These are phyloP conservation scores for Chymomyza costata DNA, from an alignment of 1,140 invertebrate species.

Conservation along the genomic window DNA sequence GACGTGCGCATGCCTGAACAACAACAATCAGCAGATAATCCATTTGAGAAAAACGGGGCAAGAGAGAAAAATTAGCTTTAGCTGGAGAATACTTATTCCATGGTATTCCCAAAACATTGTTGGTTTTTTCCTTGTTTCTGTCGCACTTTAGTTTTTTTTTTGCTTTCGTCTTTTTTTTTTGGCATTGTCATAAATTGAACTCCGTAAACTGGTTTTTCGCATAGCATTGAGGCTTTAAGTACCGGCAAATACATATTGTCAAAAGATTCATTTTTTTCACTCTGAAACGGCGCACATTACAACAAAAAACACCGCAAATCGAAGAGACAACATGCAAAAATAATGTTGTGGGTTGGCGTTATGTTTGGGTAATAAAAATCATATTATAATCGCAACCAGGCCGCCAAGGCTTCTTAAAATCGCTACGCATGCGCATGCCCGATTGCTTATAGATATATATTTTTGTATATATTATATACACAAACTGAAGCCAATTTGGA, in stretches of 20 bases:
- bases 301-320: slow-evolving; percentile 8
- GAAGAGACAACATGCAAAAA: slow-evolving; percentile 26
- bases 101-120: slow-evolving; percentile 42
- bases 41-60: no score
- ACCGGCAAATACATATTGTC: slow-evolving; percentile 34
- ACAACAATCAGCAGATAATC: no score
- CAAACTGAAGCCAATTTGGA: neutral
- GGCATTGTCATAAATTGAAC: slow-evolving; percentile 15
- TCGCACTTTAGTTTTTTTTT: no score
- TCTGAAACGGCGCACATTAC: slow-evolving; percentile 8
- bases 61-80: no score
- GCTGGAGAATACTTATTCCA: slow-evolving; percentile 21
- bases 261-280: slow-evolving; percentile 24
- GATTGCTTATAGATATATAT: no score
- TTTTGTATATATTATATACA: no score
- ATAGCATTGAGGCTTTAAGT: slow-evolving; percentile 47
- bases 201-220: slow-evolving; percentile 41
- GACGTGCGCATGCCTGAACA: no score
- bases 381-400: slow-evolving; percentile 30
- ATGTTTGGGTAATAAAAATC: slow-evolving; percentile 43
- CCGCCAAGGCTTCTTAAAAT: slow-evolving; percentile 27
- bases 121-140: no score
- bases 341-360: slow-evolving; percentile 30
- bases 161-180: neutral
- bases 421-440: no score